These are phyloP conservation scores for Leptinotarsa lineolata DNA, from an alignment of 1,140 invertebrate species.

Conservation along the genomic window DNA sequence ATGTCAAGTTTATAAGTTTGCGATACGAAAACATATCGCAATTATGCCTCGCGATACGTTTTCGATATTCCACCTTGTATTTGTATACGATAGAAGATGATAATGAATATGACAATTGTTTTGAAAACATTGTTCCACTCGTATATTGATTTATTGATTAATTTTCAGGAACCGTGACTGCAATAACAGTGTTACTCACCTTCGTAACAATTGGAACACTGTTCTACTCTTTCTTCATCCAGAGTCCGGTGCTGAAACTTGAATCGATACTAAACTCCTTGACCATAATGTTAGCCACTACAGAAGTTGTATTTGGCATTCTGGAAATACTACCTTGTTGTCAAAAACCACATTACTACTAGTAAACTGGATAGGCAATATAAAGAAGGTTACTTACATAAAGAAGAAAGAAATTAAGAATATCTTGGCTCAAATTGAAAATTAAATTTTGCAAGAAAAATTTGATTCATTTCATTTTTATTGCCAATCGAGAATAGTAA, in stretches of 20 bases:
- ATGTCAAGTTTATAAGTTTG: no score
- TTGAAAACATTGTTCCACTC: background rate
- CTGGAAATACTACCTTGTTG: slow-evolving; percentile 43
- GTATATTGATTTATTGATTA: background rate
- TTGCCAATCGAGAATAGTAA: no score
- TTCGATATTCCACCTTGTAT: no score
- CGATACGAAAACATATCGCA: no score
- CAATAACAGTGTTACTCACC: slow-evolving; percentile 41
- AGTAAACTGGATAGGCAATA: background rate
- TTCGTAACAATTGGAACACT: slow-evolving; percentile 37
- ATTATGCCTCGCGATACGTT: no score
- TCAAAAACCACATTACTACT: slow-evolving; percentile 45
- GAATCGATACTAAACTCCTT: slow-evolving; percentile 43
- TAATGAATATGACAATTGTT: background rate
- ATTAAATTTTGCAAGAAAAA: no score
- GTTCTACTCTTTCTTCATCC: slow-evolving; percentile 43
- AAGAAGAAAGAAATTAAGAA: no score
- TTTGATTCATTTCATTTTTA: no score
- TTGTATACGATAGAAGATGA: background rate
- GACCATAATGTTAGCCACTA: slow-evolving; percentile 38
- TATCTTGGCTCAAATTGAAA: no score
- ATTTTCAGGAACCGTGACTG: slow-evolving; percentile 42
- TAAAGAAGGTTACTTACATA: no score
- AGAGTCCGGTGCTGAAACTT: slow-evolving; percentile 44
- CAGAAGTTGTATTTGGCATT: slow-evolving; percentile 43